Base-by-base conservation (phyloP, 2,113 vertebrate species). In the Passer montanus region DNA sequence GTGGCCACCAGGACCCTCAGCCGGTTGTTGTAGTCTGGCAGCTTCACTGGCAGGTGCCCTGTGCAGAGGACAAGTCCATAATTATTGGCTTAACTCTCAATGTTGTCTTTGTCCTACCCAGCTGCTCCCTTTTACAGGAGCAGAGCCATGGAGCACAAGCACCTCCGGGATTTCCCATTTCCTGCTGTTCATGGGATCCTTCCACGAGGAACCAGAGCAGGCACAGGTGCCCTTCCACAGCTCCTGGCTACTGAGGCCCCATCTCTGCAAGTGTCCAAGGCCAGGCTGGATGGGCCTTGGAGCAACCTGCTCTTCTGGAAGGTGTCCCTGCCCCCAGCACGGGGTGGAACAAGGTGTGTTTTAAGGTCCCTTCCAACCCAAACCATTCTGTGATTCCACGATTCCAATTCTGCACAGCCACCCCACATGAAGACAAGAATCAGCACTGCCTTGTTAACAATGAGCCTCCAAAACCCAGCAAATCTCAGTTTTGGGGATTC, bases 41-140 rank as follows among this genome's bases (percentile, higher is more conserved):
- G 98, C 95, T 99, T 99, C 83, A 99, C 98, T 10, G 99, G 99
- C 62, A 99, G 98, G 95, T 99, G 99, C 55, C 99, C 99, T 99
- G 96, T 5, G 93, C 56, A 76, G 55, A 90, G 69, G 58, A 85
- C 75, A 59, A 33, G 27, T 6, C 46, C 60, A 9, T 0, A 43
- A 2, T 7, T 8, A 39, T 28, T 28, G 82, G 28, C 3, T 3
- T 21, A 69, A 73, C 21, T 9, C 23, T 26, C 7, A 82, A 41
- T 2, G 1, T 1, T 56, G 60, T 33, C 67, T 76, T 33, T 63
- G 44, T 58, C 46, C 70, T 7, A 11, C 28, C 37, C 83, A 91
- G 79, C 78, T 73, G 63, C 37, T 69, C 63, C 63, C 74, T 69
- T 53, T 26, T 2, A 60, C 87, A 50, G 35, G 60, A 22, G 69